Evolutionary conservation across 2,888 invertebrate genomes (phyloP).

Genomic region (Plagiodera versicolora): DNA sequence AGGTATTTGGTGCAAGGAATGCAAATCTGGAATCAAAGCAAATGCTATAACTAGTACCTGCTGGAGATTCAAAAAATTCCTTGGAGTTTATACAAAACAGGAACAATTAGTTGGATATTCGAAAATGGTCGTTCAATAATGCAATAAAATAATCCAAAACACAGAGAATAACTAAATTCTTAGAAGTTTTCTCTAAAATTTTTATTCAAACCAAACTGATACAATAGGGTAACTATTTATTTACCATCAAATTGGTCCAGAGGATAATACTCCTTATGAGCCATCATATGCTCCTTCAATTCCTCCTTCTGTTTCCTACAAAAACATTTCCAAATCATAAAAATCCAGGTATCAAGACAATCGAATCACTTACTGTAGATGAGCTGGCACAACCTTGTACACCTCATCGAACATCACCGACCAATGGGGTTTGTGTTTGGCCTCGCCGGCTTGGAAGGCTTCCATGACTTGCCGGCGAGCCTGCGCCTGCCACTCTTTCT

Average conservation of each 20-base stretch:
- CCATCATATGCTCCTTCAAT: slow-evolving; percentile 80
- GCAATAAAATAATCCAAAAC: too few relatives aligned
- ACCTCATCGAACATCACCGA: slow-evolving; percentile 91
- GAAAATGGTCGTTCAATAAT: too few relatives aligned
- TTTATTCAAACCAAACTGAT: background rate
- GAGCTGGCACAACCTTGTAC: slow-evolving; percentile 79
- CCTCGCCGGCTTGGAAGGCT: slow-evolving; percentile 84
- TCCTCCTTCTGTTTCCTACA: slow-evolving; percentile 77
- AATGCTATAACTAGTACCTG: too few relatives aligned
- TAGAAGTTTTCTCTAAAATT: background rate
- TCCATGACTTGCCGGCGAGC: slow-evolving; percentile 71
- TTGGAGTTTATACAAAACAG: too few relatives aligned
- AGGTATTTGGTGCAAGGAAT: too few relatives aligned
- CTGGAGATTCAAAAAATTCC: too few relatives aligned
- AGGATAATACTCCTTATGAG: slow-evolving; percentile 87
- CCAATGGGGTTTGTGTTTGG: slow-evolving; percentile 82
- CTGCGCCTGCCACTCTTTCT: slow-evolving; percentile 69
- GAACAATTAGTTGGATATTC: too few relatives aligned
- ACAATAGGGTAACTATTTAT: background rate
- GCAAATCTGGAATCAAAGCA: too few relatives aligned
- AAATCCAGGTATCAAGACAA: too few relatives aligned
- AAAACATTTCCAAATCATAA: too few relatives aligned
- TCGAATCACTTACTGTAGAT: slow-evolving; percentile 57
- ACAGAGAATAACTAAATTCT: too few relatives aligned
- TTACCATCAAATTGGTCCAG: slow-evolving; percentile 50